Evolutionary conservation across 2,113 vertebrate genomes (phyloP).

Genomic region (Platysternon megacephalum): DNA sequence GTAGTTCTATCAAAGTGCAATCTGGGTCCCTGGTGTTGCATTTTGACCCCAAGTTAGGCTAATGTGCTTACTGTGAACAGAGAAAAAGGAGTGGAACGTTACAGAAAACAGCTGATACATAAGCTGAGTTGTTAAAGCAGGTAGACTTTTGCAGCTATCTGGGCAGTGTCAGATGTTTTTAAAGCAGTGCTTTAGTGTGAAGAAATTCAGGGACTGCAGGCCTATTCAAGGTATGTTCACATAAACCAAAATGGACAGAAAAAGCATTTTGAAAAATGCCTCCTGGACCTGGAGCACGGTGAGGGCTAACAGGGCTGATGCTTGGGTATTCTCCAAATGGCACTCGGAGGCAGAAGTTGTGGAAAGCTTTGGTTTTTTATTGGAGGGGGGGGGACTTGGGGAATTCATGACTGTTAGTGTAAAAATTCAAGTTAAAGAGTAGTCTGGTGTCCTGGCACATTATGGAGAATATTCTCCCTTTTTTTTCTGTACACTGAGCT

Average conservation of each 20-base stretch:
- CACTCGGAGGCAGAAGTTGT: neutral
- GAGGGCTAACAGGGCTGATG: neutral
- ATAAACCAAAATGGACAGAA: neutral
- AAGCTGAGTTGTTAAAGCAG: neutral
- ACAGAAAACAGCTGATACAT: neutral
- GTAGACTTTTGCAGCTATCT: neutral
- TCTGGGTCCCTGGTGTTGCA: neutral
- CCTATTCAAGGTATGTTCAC: neutral
- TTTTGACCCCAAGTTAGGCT: neutral
- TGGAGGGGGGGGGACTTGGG: neutral
- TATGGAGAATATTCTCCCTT: neutral
- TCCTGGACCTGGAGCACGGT: neutral
- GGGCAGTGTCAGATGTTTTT: neutral
- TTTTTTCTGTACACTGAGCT: neutral
- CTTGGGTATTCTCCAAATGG: neutral
- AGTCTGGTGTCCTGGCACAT: neutral
- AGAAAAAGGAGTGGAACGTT: neutral
- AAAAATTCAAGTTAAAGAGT: neutral
- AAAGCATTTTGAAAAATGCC: neutral
- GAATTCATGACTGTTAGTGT: neutral
- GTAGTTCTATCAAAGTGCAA: neutral
- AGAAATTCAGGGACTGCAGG: neutral
- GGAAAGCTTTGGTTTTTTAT: neutral
- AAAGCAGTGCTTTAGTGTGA: neutral
- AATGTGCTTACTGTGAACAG: neutral